These are phyloP conservation scores for Melanaphis sacchari DNA, from an alignment of 1,140 invertebrate genomes.

Conservation along the genomic window DNA sequence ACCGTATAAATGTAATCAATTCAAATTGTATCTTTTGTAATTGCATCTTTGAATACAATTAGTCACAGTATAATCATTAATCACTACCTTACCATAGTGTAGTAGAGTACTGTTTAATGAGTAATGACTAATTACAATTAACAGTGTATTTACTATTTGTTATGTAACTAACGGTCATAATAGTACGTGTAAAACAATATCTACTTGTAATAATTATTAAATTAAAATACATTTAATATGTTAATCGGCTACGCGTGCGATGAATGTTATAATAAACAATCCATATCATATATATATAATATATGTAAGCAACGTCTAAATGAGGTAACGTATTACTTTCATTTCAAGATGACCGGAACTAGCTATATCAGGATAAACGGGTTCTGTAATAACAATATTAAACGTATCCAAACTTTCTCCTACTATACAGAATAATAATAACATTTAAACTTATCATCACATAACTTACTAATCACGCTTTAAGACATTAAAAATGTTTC, in stretches of 20 bases:
- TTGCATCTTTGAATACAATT: background rate
- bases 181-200: background rate
- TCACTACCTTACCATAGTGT: background rate
- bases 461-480: constrained; percentile 30
- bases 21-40: background rate
- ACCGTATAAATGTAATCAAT: constrained; percentile 8
- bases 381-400: constrained; percentile 46
- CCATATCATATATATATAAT: background rate
- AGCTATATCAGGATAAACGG: constrained; percentile 44
- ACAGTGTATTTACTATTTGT: background rate
- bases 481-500: constrained; percentile 13
- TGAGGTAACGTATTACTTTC: constrained; percentile 55
- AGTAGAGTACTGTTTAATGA: background rate
- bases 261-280: constrained; percentile 10
- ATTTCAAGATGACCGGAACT: constrained; percentile 57
- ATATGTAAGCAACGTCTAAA: constrained; percentile 3
- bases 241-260: background rate
- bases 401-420: constrained; percentile 43
- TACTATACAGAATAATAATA: background rate
- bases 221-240: background rate
- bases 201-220: background rate
- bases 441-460: constrained; percentile 22
- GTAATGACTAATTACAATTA: background rate
- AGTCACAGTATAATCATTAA: background rate
- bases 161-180: background rate